Base-by-base conservation (phyloP, 2,113 vertebrate species). In the Gambusia affinis region DNA sequence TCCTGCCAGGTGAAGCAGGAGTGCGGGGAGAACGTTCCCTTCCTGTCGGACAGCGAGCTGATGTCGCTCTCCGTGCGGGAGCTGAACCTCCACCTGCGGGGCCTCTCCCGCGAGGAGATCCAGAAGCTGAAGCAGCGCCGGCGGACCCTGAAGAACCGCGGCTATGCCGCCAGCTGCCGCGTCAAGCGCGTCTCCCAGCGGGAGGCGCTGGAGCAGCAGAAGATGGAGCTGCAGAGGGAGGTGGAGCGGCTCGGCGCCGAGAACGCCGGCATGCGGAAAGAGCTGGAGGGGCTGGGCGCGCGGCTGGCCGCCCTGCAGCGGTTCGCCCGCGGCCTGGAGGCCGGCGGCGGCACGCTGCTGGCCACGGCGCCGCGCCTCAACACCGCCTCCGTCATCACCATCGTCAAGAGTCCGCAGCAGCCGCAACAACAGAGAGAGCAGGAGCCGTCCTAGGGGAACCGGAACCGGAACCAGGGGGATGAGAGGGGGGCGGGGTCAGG, bases 171-270 rank as follows among this genome's bases (percentile, higher is more conserved):
- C 89, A 99, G 98, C 94, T 99, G 98, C n/a, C n/a, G n/a, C n/a
- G n/a, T n/a, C n/a, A n/a, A n/a, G n/a, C 95, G 98, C 0, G 98
- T 99, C 15, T 99, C 97, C n/a, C 98, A 99, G 93, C 97, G 98
- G n/a, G 97, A 99, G 90, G 97, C 98, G 88, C 94, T 99, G 92
- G 98, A 99, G 93, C 97, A 97, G 94, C 98, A 99, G 94, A 99
- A 98, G 76, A 95, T 94, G 67, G 97, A 99, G 93, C 94, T 99
- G 54, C 97, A 99, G 94, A 93, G 96, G 30, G 98, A 99, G 89
- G 98, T 99, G 88, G 98, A 99, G 90, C 93, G 98, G 88, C 95
- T 99, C 64, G 98, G 97, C 17, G 96, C 96, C 0, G 98, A 99
- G 93, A 99, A 99, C 1, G 98, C 97, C 80, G 98, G 97, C 92